Conservation (phyloP, 2,888 invertebrate species). For the Perizoma affinitatum region DNA sequence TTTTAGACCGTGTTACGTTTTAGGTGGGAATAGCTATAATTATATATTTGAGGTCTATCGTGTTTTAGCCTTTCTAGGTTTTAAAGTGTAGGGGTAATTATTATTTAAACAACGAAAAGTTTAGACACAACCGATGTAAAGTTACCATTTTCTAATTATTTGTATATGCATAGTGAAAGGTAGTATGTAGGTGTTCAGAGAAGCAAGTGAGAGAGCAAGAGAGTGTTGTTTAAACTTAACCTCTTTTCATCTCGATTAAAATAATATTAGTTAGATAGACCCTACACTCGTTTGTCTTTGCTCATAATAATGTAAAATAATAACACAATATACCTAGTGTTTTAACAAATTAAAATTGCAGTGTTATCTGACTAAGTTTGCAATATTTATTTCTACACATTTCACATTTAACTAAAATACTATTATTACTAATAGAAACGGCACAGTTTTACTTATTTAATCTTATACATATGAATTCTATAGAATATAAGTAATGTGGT, state of each 20-base stretch:
- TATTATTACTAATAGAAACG: background rate
- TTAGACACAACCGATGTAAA: slow-evolving; percentile 1
- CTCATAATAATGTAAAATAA: slow-evolving; percentile 22
- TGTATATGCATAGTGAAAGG: slow-evolving; percentile 4
- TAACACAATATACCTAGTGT: slow-evolving; percentile 8
- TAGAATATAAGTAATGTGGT: slow-evolving; percentile 30
- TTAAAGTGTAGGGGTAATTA: slow-evolving; percentile 3
- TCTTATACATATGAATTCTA: background rate
- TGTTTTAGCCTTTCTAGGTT: slow-evolving; percentile 11
- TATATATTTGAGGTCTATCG: slow-evolving; percentile 18
- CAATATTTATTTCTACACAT: slow-evolving; percentile 10
- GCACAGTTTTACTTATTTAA: background rate
- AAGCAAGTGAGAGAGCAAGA: background rate
- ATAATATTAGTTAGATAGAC: slow-evolving; percentile 4
- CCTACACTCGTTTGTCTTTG: slow-evolving; percentile 13
- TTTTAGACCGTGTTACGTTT: slow-evolving; percentile 4
- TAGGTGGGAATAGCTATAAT: no score
- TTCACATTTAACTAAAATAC: background rate
- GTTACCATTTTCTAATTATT: slow-evolving; percentile 20
- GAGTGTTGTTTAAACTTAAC: slow-evolving; percentile 1
- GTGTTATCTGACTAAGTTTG: slow-evolving; percentile 19
- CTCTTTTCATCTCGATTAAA: slow-evolving; percentile 3
- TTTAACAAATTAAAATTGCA: slow-evolving; percentile 14
- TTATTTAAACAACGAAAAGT: slow-evolving; percentile 13
- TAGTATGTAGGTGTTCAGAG: background rate